Evolutionary conservation across 2,113 vertebrate species (phyloP), one percentile per base, ranked within the genome.

Genomic region (Serinus canaria): DNA sequence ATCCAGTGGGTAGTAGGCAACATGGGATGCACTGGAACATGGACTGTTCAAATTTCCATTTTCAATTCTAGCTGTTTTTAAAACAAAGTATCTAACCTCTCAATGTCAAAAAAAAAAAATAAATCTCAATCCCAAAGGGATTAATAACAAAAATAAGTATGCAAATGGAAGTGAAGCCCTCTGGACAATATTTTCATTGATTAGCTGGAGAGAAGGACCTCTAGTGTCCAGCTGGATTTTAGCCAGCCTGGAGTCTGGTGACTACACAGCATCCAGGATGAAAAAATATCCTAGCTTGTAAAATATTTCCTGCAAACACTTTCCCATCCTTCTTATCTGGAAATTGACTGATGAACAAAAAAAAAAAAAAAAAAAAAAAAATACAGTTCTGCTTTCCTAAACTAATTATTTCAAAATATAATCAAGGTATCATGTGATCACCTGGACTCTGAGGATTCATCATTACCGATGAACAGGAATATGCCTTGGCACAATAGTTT

Each of bases 161-260:
- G 67, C 58, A 97, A 97, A 96, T 97, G 18, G 35, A 90, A 93
- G 74, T 39, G 66, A 96, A 96, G 80, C 62, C 93, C 83, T 83
- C 53, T 92, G 95, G 89, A 95, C 58, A 96, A 28, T 78, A 86
- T 92, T 96, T 95, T 78, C 55, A 70, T 67, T 84, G 78, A 89
- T 82, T 60, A 95, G 67, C 93, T 97, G 78, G 52, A 78, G 70
- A 96, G 94, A 97, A 97, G 91, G 93, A 97, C 87, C 92, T 58
- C 95, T 97, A 94, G 91, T 97, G 96, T 94, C 95, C 92, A 94
- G 82, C 59, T 97, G 94, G 95, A 95, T 94, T 96, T 93, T 78
- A 94, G 94, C 94, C 95, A 97, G 77, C 58, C 64, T 83, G 46
- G 59, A 79, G 69, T 72, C 86, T 96, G 41, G 73, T 89, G 73